These are phyloP conservation scores for Hanleya hanleyi DNA, from an alignment of 2,888 invertebrate species.

Conservation along the genomic window DNA sequence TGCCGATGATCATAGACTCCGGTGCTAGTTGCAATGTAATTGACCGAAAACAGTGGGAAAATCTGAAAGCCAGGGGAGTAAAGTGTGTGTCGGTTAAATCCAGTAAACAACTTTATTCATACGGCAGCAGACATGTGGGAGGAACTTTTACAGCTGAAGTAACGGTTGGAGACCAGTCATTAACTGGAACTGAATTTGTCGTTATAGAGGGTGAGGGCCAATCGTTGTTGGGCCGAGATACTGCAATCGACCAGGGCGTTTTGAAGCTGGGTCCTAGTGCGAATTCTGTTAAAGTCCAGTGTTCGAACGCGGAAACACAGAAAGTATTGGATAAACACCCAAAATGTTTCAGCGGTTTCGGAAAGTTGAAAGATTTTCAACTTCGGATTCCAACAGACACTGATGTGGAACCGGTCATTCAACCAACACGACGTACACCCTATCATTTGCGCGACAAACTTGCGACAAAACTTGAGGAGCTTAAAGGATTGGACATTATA, in stretches of 20 bases:
- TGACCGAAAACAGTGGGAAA: constrained; percentile 17
- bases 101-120: constrained; percentile 21
- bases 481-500: no score
- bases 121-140: constrained; percentile 14
- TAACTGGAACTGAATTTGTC: constrained; percentile 19
- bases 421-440: background rate
- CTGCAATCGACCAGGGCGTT: background rate
- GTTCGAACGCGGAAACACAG: background rate
- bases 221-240: constrained; percentile 2
- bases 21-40: constrained; percentile 29
- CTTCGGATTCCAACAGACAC: background rate
- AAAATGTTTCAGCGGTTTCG: background rate
- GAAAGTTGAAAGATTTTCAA: constrained; percentile 3
- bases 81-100: constrained; percentile 22
- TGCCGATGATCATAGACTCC: constrained; percentile 26
- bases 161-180: background rate
- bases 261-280: background rate
- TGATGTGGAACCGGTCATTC: background rate
- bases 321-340: background rate
- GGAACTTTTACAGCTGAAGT: constrained; percentile 20
- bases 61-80: constrained; percentile 21
- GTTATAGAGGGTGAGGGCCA: constrained; percentile 22
- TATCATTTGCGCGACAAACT: background rate
- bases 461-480: background rate
- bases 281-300: background rate